Evolutionary conservation across 2,113 vertebrate genomes (phyloP), one percentile per base, ranked within the genome.

Genomic region (Rousettus leschenaultii): DNA sequence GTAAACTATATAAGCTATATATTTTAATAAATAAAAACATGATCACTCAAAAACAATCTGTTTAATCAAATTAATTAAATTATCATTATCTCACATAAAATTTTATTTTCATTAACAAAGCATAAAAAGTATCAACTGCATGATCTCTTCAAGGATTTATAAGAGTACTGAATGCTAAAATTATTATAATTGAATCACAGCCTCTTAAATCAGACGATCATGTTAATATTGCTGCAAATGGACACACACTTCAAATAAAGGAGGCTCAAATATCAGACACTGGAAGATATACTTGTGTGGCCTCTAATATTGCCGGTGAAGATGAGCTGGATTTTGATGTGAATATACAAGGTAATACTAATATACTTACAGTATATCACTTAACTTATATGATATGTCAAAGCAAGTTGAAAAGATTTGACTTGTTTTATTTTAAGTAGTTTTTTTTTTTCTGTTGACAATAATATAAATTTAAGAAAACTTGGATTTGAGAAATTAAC

Each of bases 291-390:
- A 99, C 99, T 83, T 99, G 99, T 85, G 94, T 99, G 74, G 99
- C 99, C 48, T 99, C 99, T 86, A 99, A 99, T 91, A 70, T 99
- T 68, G 99, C 99, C 92, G 99, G 99, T 85, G 99, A 99, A 97
- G 99, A 99, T 97, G 99, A 99, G 98, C 97, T 99, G 99, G 99
- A 99, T 98, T 99, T 99, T 98, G 99, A 99, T 99, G 99, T 99
- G 98, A 99, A 99, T 98, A 99, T 99, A 98, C 99, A 99, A 99
- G 99, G 99, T 99, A 99, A 95, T 73, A 61, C 71, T 59, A 35
- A 45, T 94, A 48, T 84, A 35, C 9, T 95, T 86, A 63, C n/a
- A 40, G 22, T 33, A 21, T 57, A 13, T 48, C 75, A 80, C 73
- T 79, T 90, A 53, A 57, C 13, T 63, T 85, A 11, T 12, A 48